These are phyloP conservation scores for Portunus trituberculatus DNA, from an alignment of 1,140 invertebrate genomes.

Conservation along the genomic window DNA sequence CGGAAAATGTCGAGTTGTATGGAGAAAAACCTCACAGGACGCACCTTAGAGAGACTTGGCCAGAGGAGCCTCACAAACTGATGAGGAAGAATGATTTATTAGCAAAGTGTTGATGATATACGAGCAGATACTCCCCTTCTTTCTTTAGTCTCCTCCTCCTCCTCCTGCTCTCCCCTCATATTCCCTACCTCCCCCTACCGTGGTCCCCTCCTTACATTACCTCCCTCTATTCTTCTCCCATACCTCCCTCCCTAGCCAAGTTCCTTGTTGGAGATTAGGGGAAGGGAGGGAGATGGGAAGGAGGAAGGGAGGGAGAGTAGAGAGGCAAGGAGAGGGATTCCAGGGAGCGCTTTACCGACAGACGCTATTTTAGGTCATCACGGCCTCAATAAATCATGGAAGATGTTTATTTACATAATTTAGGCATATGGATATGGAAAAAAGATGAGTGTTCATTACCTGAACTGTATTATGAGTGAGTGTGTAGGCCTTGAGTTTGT, in stretches of 20 bases:
- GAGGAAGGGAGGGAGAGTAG: not conserved
- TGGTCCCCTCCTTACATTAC: not conserved
- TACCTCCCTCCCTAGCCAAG: slow-evolving; percentile 23
- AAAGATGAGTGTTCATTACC: slow-evolving; percentile 46
- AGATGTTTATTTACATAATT: slow-evolving; percentile 68
- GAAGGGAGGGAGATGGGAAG: not conserved
- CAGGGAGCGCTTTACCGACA: slow-evolving; percentile 13
- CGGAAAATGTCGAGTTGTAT: slow-evolving; percentile 31
- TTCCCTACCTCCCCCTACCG: not conserved
- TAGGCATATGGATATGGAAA: slow-evolving; percentile 49
- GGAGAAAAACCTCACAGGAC: not conserved
- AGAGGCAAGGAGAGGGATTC: not conserved
- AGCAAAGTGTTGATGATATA: slow-evolving; percentile 36
- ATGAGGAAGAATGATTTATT: slow-evolving; percentile 38
- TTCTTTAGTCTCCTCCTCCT: slow-evolving; percentile 29
- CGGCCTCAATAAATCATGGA: slow-evolving; percentile 48
- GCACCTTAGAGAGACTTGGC: slow-evolving; percentile 8
- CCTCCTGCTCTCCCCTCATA: not conserved
- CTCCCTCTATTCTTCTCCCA: slow-evolving; percentile 3
- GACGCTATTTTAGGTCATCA: slow-evolving; percentile 58
- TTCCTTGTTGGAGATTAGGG: slow-evolving; percentile 20
- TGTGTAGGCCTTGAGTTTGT: slow-evolving; percentile 23
- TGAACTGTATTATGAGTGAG: not conserved
- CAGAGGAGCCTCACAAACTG: not conserved
- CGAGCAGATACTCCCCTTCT: slow-evolving; percentile 21